A percentile compares a stretch with the other conserved stretches of the same genome.
Evolutionary conservation across 2,797 vertebrate species (phyloP).

Genomic region (Hylomyscus alleni): DNA sequence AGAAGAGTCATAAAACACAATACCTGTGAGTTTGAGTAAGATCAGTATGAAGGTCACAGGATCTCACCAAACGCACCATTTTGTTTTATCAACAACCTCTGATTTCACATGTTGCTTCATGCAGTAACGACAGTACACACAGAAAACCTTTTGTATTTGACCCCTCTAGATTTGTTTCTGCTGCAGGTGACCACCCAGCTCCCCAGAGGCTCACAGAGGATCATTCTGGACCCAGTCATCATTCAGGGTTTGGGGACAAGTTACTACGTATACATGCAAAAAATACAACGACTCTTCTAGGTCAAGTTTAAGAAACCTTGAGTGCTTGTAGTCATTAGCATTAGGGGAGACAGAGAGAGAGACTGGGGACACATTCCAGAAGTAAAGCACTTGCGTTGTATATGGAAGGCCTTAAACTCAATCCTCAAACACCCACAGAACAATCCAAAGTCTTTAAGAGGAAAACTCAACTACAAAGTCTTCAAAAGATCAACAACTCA

Average conservation of each 20-base stretch:
- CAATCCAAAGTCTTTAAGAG: background rate
- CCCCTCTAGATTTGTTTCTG: background rate
- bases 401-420: background rate
- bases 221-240: background rate
- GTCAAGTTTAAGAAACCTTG: background rate
- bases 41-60: background rate
- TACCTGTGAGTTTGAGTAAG: background rate
- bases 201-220: background rate
- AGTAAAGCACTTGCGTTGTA: background rate
- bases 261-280: slow-evolving; percentile 57
- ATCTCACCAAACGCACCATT: background rate
- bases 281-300: slow-evolving; percentile 1
- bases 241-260: background rate
- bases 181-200: background rate
- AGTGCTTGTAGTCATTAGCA: background rate
- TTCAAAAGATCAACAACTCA: background rate
- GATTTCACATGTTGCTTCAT: background rate
- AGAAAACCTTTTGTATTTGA: background rate
- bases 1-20: slow-evolving; percentile 6
- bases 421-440: background rate
- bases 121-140: background rate
- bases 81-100: slow-evolving; percentile 18
- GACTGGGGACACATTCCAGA: background rate
- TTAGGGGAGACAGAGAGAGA: background rate
- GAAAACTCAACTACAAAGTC: background rate